A percentile compares a stretch with the other conserved stretches of the same genome.
Evolutionary conservation across 2,888 invertebrate genomes (phyloP).

Genomic region (Amphipoea oculea): DNA sequence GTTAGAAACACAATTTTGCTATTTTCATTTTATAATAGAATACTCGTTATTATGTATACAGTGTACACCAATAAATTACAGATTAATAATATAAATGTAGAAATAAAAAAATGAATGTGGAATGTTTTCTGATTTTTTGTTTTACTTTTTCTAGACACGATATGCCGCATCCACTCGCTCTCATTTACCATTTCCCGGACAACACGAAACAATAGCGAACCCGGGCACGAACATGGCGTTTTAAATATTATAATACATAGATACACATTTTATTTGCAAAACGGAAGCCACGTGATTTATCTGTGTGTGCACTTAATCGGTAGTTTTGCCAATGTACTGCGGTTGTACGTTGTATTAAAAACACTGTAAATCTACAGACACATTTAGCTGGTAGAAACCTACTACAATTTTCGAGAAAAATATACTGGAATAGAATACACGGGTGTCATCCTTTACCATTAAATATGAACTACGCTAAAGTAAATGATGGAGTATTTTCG

Average conservation of each 20-base stretch:
- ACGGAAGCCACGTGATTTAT: constrained; percentile 81
- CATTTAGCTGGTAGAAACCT: no score
- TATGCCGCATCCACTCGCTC: constrained; percentile 42
- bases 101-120: no score
- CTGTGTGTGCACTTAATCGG: constrained; percentile 63
- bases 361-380: background rate
- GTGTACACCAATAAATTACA: no score
- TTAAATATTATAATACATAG: constrained; percentile 70
- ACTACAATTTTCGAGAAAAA: no score
- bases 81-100: no score
- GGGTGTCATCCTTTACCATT: background rate
- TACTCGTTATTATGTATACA: no score
- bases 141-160: background rate
- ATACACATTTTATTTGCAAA: constrained; percentile 81
- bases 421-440: no score
- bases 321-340: constrained; percentile 13
- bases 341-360: background rate
- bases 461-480: background rate
- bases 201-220: constrained; percentile 76
- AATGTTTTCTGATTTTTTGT: no score
- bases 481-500: background rate
- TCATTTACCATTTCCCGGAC: constrained; percentile 41
- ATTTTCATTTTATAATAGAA: no score
- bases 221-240: constrained; percentile 73
- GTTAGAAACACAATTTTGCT: background rate